phyloP scores from a whole-genome alignment of 2,113 vertebrate species.

The Edolisoma coerulescens region DNA sequence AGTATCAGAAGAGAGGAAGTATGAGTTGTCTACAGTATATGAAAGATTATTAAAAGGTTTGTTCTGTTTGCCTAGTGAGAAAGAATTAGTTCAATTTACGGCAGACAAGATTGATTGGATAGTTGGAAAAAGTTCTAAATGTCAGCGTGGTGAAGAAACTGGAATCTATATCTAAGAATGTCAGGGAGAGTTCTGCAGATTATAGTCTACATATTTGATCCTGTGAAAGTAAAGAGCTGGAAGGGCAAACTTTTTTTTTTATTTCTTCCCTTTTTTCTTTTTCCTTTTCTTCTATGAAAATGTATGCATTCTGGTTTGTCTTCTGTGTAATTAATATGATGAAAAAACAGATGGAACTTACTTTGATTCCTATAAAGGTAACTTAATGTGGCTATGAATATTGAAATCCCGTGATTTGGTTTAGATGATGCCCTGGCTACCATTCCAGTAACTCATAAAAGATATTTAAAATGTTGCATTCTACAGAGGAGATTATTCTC shows the following conservation, averaged over 20 bases:
- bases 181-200: background rate
- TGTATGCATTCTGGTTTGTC: background rate
- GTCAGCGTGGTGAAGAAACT: background rate
- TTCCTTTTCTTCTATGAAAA: background rate
- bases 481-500: background rate
- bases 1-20: background rate
- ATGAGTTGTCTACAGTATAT: background rate
- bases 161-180: background rate
- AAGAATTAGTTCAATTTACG: background rate
- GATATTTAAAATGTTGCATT: background rate
- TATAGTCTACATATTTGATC: background rate
- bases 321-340: background rate
- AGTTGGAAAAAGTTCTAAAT: background rate
- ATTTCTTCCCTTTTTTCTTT: background rate
- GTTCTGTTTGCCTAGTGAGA: background rate
- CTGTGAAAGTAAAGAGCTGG: background rate
- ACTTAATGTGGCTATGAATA: background rate
- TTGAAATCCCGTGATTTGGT: background rate
- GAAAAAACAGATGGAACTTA: background rate
- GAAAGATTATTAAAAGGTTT: background rate
- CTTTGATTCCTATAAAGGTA: background rate
- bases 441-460: background rate
- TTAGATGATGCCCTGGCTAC: background rate
- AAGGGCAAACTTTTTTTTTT: background rate
- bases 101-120: background rate